These are phyloP conservation scores for Aromia moschata DNA, from an alignment of 2,888 invertebrate species.

Conservation along the genomic window DNA sequence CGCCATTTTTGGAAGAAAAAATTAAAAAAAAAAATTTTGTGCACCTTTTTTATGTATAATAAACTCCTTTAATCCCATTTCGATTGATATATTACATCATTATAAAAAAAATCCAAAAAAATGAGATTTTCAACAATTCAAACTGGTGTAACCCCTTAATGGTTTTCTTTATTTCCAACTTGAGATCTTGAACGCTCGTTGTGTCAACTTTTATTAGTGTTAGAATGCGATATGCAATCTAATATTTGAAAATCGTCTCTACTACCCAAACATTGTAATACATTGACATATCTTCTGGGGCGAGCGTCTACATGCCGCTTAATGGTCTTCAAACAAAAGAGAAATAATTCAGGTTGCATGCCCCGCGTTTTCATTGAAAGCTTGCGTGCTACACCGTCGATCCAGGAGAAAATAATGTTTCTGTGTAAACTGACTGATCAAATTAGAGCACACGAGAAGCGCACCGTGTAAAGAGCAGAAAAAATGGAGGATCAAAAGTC, in stretches of 20 bases:
- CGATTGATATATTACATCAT: no score
- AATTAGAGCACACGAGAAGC: slow-evolving; percentile 16
- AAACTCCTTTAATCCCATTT: no score
- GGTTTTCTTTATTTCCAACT: no score
- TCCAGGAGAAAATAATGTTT: slow-evolving; percentile 12
- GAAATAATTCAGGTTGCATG: slow-evolving; percentile 13
- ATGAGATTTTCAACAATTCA: no score
- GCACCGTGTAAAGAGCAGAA: background rate
- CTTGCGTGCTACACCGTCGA: slow-evolving; percentile 12
- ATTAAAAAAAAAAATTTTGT: no score
- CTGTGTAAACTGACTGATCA: slow-evolving; percentile 10
- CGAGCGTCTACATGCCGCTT: slow-evolving; percentile 15
- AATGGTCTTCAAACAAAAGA: slow-evolving; percentile 8
- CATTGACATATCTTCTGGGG: background rate
- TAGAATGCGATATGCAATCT: background rate
- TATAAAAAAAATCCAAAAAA: no score
- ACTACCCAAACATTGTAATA: background rate
- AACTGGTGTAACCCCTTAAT: no score
- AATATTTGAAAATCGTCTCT: background rate
- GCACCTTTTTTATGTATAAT: no score
- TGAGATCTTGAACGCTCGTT: no score
- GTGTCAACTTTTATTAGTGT: no score
- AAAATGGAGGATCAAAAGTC: slow-evolving; percentile 55
- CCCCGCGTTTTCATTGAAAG: slow-evolving; percentile 2
- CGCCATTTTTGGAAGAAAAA: no score